Evolutionary conservation across 2,888 invertebrate genomes (phyloP), one percentile per base, ranked within the genome.

Genomic region (Drosophila setosimentum): DNA sequence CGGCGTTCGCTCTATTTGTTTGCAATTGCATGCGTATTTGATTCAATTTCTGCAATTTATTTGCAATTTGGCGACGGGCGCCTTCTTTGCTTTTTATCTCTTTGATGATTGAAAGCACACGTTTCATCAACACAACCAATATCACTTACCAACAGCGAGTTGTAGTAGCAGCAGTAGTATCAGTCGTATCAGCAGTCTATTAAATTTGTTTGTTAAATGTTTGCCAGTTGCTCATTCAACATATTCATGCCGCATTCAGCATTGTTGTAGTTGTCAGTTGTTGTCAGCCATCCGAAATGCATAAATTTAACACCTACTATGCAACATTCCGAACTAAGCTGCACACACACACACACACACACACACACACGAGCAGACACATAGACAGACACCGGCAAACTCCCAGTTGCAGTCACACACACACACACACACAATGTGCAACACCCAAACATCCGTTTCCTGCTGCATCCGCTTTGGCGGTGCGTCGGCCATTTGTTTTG

Each of bases 31-130:
- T 91, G 91, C 88, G 91, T 89, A 89, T 91, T 91, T 91, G 91
- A 91, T 91, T 91, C 91, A 91, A 91, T 91, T 91, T 91, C 91
- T 91, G 89, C 90, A 91, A 91, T 91, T 91, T 91, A 91, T 91
- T 91, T 91, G 91, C 90, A 91, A 91, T 91, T 91, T 91, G 86
- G 82, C 78, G 83, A 82, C 85, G 79, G 62, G 55, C 84, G 87
- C 71, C 76, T 62, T 72, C 78, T 66, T 70, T 78, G 78, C 78
- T 72, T 81, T 89, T 85, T 87, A 87, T 87, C 87, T 87, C 89
- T 85, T 87, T 87, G 87, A 87, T 87, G 89, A 89, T 87, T 75
- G 85, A 80, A 87, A 89, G 89, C 78, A 85, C 87, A 87, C 87
- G 87, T 89, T 80, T 73, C 74, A 67, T 71, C 71, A 78, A 69